These are phyloP conservation scores for Macrotis lagotis DNA, from an alignment of 2,113 vertebrate genomes.

Conservation along the genomic window DNA sequence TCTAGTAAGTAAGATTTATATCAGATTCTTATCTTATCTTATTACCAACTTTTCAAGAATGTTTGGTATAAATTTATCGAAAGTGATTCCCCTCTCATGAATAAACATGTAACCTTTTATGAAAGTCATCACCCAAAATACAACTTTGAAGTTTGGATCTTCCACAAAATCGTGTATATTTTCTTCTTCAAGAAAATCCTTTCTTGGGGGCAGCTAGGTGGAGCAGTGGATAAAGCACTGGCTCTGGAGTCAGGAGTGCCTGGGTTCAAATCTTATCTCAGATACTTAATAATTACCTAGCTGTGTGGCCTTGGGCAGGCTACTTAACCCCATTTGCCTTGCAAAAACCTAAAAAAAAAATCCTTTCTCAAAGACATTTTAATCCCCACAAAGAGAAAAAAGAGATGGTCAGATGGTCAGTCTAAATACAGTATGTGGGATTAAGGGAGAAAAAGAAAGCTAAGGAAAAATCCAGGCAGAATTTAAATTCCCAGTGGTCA, in stretches of 20 bases:
- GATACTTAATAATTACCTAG: too few relatives aligned
- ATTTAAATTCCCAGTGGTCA: background rate
- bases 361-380: background rate
- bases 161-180: background rate
- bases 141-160: slow-evolving; percentile 11
- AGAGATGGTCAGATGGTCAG: background rate
- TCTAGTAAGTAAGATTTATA: slow-evolving; percentile 16
- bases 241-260: too few relatives aligned
- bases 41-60: slow-evolving; percentile 32
- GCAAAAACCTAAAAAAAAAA: too few relatives aligned
- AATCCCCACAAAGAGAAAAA: background rate
- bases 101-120: slow-evolving; percentile 40
- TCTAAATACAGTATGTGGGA: background rate
- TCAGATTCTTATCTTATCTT: background rate
- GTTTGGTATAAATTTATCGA: slow-evolving; percentile 31
- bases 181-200: background rate
- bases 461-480: background rate
- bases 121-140: background rate
- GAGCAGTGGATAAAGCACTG: too few relatives aligned
- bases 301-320: too few relatives aligned
- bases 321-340: too few relatives aligned
- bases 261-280: too few relatives aligned
- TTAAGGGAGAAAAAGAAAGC: background rate
- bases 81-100: background rate
- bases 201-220: too few relatives aligned